Evolutionary conservation across 53 echinoderm and acorn worm species (phyloP).

Genomic region (Stichopus horrens): DNA sequence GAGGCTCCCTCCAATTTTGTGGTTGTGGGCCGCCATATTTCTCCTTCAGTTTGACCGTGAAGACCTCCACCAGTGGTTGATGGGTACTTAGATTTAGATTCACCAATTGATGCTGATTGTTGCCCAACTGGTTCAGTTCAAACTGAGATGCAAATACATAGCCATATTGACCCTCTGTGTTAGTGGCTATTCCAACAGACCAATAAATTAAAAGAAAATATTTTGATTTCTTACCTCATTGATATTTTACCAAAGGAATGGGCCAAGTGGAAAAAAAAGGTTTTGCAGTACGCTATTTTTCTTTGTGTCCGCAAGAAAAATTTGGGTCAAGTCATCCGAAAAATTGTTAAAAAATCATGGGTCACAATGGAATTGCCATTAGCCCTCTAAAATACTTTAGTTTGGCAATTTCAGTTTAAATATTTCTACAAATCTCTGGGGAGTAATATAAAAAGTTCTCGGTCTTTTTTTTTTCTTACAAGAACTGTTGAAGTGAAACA

Average conservation of each 20-base stretch:
- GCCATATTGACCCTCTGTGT: no score
- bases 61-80: no score
- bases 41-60: no score
- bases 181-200: background rate
- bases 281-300: background rate
- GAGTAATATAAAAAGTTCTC: background rate
- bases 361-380: constrained; percentile 21
- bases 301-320: background rate
- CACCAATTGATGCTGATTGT: no score
- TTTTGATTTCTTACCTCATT: constrained; percentile 21
- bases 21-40: no score
- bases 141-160: no score
- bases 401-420: background rate
- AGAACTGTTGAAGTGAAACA: background rate
- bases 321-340: constrained; percentile 36
- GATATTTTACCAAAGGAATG: background rate
- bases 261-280: constrained; percentile 1
- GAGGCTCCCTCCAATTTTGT: no score
- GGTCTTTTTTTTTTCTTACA: background rate
- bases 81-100: no score
- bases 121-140: no score
- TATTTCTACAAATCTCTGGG: background rate
- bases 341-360: background rate
- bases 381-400: background rate
- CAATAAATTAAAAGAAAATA: constrained; percentile 35